Evolutionary conservation across 2,113 vertebrate genomes (phyloP), one percentile per base, ranked within the genome.

Genomic region (Gallinago paraguaiae): DNA sequence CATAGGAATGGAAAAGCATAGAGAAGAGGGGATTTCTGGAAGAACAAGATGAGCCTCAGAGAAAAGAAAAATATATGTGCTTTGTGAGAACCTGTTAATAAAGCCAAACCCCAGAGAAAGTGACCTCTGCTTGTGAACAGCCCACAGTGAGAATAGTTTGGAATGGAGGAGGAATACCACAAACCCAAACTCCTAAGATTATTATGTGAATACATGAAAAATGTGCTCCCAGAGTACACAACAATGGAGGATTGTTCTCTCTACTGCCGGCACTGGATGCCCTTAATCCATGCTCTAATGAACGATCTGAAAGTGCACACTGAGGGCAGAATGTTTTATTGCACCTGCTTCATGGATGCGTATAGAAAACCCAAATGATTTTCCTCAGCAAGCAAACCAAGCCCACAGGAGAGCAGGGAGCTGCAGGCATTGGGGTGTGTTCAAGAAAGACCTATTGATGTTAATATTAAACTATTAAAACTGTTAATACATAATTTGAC

Each of bases 61-160:
- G 45, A 8, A 88, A 86, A 77, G 13, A 46, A 70, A 72, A 81
- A 43, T 39, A 4, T 5, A 30, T 17, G 39, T 82, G 20, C 30
- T 86, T 71, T 95, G 33, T 51, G 64, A 74, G 41, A 57, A 83
- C 8, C 18, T 79, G 31, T 37, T 68, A 56, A 22, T 51, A 75
- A 75, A 71, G 61, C 61, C 50, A 75, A 43, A 51, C 11, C 30
- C 51, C 67, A 48, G 85, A 56, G 43, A 91, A 91, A 83, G 45
- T 51, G 56, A 69, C 30, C 27, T 45, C 50, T 90, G 84, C 64
- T 5, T 61, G 17, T 69, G 45, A 45, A 53, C 50, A 82, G 54
- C 75, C 93, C 85, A 92, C 70, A 2, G 39, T 11, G 57, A 92
- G 39, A 77, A 75, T 95, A 70, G 57, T 96, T 96, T 57, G 64